Conservation (phyloP, 2,113 vertebrate species). For the Vombatus ursinus region DNA sequence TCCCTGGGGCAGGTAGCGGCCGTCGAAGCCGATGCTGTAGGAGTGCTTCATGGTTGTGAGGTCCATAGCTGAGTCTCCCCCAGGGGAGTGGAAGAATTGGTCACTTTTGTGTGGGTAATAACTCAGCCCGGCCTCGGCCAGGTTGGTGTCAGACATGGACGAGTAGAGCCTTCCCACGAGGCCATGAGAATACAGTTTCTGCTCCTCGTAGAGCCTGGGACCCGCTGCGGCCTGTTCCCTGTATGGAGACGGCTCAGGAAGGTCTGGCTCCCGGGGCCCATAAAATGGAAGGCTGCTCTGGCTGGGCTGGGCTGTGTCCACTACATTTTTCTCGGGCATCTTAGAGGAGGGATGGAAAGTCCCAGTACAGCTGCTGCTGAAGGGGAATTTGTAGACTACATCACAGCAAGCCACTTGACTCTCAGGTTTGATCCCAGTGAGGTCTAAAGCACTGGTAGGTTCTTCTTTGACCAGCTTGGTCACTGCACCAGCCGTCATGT, state of each 20-base stretch:
- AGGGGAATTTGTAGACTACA: slow-evolving; percentile 97
- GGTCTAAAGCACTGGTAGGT: slow-evolving; percentile 90
- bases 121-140: slow-evolving; percentile 89
- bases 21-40: slow-evolving; percentile 89
- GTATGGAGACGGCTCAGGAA: slow-evolving; percentile 85
- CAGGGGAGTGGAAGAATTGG: slow-evolving; percentile 86
- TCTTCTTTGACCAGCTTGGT: slow-evolving; percentile 94
- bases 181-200: slow-evolving; percentile 85
- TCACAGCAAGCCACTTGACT: slow-evolving; percentile 97
- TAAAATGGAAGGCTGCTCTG: slow-evolving; percentile 82
- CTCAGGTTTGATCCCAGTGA: slow-evolving; percentile 93
- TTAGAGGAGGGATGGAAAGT: slow-evolving; percentile 90
- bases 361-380: slow-evolving; percentile 92
- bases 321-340: slow-evolving; percentile 85
- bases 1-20: slow-evolving; percentile 91
- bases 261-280: slow-evolving; percentile 84
- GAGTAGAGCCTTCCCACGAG: slow-evolving; percentile 90
- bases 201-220: slow-evolving; percentile 84
- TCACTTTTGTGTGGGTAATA: slow-evolving; percentile 89
- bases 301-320: slow-evolving; percentile 71
- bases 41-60: slow-evolving; percentile 93
- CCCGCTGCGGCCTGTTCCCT: slow-evolving; percentile 82
- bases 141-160: slow-evolving; percentile 97
- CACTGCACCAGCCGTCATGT: slow-evolving; percentile 84
- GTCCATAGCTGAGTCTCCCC: slow-evolving; percentile 90